Evolutionary conservation across 2,888 invertebrate genomes (phyloP), one percentile per base, ranked within the genome.

Genomic region (Apodemia zela): DNA sequence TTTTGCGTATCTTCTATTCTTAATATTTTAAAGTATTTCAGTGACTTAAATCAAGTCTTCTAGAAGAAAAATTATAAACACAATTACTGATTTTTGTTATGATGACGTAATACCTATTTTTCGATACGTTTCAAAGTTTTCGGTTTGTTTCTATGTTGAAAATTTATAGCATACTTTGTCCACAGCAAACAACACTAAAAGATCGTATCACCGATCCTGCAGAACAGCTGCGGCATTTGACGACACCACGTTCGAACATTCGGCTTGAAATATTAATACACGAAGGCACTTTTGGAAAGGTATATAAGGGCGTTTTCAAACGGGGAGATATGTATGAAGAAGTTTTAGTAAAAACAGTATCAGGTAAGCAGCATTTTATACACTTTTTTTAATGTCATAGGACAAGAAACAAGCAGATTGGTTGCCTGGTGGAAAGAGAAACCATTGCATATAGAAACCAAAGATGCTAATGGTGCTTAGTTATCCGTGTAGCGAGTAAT

Each of bases 271-370:
- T 93, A 60, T 80, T 94, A 1, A 84, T 95, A 1, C 95, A 96
- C 72, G 95, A 96, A 90, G 98, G 98, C 42, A 97, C 97, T 58
- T 98, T 97, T 79, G 98, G 98, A 1, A 94, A 95, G 66, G 94
- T 98, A 51, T 97, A 97, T 85, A 94, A 95, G 73, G 98, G 97
- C 51, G 93, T 94, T 15, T 93, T 93, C 75, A 94, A 94, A 73
- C 82, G 90, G 65, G 93, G 93, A 3, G 93, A 93, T 21, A 87
- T 87, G 10, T 93, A 95, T 71, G 94, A 95, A 79, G 95, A 96
- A 76, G 97, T 97, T 63, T 89, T 96, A 71, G 95, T 98, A 65
- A 98, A 98, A 90, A 97, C 98, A 69, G 96, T 97, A 60, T 93
- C 95, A 93, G 95, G 97, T 97, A 82, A 68, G 65, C 57, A 47